Base-by-base conservation (phyloP, 2,113 vertebrate species). In the Pelvicachromis taeniatus region DNA sequence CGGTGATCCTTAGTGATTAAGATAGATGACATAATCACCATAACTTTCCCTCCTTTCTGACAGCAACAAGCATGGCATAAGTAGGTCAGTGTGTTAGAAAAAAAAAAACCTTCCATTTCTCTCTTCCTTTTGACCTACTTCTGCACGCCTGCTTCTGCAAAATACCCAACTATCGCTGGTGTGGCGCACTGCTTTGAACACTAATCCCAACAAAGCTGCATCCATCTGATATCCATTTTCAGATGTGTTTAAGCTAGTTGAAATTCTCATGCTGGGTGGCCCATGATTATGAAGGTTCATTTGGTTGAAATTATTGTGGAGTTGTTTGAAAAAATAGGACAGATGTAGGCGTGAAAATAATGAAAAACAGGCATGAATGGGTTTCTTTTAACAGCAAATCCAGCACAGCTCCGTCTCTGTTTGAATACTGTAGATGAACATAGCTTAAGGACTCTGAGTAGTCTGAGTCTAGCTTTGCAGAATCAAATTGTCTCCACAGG, bases 21-120 rank as follows among this genome's bases (percentile, higher is more conserved):
- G 53, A 11, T 1, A 7, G 16, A 85, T 88, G 11, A n/a, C 17
- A 53, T 26, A 82, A 83, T 59, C 14, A 55, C 21, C 53, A 35
- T 83, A 85, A 83, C 73, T 45, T 21, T 29, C 56, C 9, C 29
- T 7, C 4, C n/a, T 21, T 26, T 14, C 26, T 4, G 9, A 7
- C 29, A 19, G 38, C 9, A 21, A 16, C 50, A n/a, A 10, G 14
- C 12, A 2, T 12, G 81, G 68, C 38, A 29, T 87, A 97, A 97
- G 95, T 98, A 97, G 97, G 98, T 97, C 97, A 97, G 94, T 96
- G 96, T 97, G 95, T 96, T 93, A 90, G 93, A 26, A 2, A 26
- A 23, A 91, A 91, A 93, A 91, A 89, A 93, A 94, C 85, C 21
- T 79, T 82, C 90, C 29, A 50, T 88, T 88, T 89, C 94, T 95